phyloP scores from a whole-genome alignment of 2,113 vertebrate genomes.

The Danionella cerebrum region DNA sequence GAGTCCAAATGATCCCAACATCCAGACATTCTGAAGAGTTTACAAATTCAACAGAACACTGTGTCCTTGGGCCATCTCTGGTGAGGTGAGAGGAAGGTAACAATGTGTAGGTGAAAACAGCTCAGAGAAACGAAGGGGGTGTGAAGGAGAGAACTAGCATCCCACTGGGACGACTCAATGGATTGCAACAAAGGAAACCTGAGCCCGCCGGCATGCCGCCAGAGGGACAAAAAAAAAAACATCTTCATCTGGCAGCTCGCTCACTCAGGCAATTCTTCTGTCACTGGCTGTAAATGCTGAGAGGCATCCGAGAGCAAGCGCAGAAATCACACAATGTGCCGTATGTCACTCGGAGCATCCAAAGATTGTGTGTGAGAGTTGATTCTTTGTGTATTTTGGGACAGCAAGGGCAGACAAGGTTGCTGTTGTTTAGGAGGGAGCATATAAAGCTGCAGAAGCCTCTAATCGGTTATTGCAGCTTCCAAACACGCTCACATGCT shows the following conservation, averaged over 20 bases:
- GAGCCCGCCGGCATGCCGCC: conserved; percentile 62
- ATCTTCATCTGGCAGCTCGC: conserved; percentile 68
- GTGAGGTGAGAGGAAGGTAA: conserved; percentile 41
- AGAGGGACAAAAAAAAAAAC: conserved; percentile 65
- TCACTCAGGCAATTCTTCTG: conserved; percentile 42
- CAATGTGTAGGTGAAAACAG: conserved; percentile 50
- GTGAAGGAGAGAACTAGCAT: conserved; percentile 45
- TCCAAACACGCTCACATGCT: no score
- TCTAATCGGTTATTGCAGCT: no score
- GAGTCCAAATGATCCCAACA: no score
- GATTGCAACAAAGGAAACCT: conserved; percentile 70
- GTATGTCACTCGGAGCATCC: conserved; percentile 55
- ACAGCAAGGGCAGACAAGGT: conserved; percentile 68
- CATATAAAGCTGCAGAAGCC: conserved; percentile 49
- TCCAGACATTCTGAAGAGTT: no score
- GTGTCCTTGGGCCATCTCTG: conserved; percentile 24
- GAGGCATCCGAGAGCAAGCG: conserved; percentile 56
- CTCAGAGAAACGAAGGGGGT: conserved; percentile 26
- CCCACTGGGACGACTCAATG: conserved; percentile 62
- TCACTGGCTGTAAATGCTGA: conserved; percentile 75
- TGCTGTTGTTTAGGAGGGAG: conserved; percentile 53
- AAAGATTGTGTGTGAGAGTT: conserved; percentile 51
- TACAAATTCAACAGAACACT: not conserved
- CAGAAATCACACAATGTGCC: conserved; percentile 73
- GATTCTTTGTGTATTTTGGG: conserved; percentile 62